Conservation (phyloP, 2,113 vertebrate species). For the Hippopotamus amphibius region DNA sequence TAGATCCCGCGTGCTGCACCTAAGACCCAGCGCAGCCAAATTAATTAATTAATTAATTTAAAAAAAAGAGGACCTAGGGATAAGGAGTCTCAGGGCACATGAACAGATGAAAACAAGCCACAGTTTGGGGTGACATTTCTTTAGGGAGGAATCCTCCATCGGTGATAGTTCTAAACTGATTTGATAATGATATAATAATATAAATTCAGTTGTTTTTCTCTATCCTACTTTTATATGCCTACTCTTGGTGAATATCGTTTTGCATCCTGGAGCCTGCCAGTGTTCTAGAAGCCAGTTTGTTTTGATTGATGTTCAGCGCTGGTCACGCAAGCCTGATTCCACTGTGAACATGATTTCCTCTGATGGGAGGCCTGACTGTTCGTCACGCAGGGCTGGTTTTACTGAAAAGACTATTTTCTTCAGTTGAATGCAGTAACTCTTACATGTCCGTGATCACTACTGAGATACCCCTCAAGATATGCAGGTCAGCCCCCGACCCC, state of each 20-base stretch:
- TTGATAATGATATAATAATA: not conserved
- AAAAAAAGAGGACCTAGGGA: not conserved
- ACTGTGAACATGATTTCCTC: not conserved
- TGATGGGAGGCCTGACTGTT: not conserved
- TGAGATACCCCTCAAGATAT: not conserved
- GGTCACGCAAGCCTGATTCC: not conserved
- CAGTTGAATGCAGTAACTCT: conserved; percentile 22
- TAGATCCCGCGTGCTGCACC: too few relatives aligned
- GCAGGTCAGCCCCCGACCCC: not conserved
- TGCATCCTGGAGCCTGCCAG: not conserved
- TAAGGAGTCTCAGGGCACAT: not conserved
- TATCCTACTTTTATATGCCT: not conserved
- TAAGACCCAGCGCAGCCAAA: too few relatives aligned
- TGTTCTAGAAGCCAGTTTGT: conserved; percentile 38
- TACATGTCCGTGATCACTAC: not conserved
- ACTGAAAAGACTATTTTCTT: conserved; percentile 8
- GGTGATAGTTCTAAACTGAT: conserved; percentile 29
- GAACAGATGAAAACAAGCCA: not conserved
- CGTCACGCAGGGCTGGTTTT: not conserved
- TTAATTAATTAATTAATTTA: too few relatives aligned
- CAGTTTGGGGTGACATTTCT: conserved; percentile 11
- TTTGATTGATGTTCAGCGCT: not conserved
- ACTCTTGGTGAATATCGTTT: not conserved
- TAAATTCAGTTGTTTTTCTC: conserved; percentile 6
- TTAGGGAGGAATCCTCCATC: not conserved